A percentile compares a stretch with the other conserved stretches of the same genome.
Conservation (phyloP, 1,140 invertebrate genomes). For the Steinernema feltiae region DNA sequence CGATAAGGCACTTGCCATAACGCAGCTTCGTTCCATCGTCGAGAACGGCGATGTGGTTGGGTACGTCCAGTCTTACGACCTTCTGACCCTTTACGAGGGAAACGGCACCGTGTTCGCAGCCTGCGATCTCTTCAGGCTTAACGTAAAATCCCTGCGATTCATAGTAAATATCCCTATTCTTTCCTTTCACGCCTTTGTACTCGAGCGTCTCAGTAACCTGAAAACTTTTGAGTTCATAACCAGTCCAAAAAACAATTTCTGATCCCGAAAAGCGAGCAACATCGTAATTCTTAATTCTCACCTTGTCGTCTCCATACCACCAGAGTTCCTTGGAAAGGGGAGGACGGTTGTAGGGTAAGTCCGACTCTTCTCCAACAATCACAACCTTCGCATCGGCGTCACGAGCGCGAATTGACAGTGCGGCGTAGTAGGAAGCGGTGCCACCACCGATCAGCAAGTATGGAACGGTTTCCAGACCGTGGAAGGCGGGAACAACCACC, state of each 20-base stretch:
- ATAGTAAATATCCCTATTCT: constrained; percentile 58
- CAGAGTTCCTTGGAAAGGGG: constrained; percentile 82
- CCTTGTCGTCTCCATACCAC: constrained; percentile 66
- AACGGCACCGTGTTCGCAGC: constrained; percentile 72
- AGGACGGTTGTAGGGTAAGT: constrained; percentile 79
- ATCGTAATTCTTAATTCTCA: too few species aligned
- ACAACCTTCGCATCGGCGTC: constrained; percentile 73
- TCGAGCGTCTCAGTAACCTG: constrained; percentile 63
- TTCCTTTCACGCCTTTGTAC: constrained; percentile 85
- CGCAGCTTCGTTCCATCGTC: constrained; percentile 70
- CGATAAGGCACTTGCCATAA: constrained; percentile 80
- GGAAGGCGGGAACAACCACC: not conserved
- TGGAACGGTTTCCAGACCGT: not conserved
- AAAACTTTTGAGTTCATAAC: not conserved
- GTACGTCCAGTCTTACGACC: constrained; percentile 70
- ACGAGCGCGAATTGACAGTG: constrained; percentile 74
- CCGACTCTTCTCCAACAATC: constrained; percentile 64
- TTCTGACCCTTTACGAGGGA: constrained; percentile 69
- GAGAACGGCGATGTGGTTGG: constrained; percentile 67
- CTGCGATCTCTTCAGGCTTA: constrained; percentile 59
- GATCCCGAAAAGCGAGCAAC: too few species aligned
- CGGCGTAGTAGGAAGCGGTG: constrained; percentile 76
- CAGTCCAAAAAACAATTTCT: constrained; percentile 29
- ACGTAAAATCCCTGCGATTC: constrained; percentile 68
- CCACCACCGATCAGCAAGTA: constrained; percentile 81